phyloP scores from a whole-genome alignment of 2,113 vertebrate species.

The Podilymbus podiceps region DNA sequence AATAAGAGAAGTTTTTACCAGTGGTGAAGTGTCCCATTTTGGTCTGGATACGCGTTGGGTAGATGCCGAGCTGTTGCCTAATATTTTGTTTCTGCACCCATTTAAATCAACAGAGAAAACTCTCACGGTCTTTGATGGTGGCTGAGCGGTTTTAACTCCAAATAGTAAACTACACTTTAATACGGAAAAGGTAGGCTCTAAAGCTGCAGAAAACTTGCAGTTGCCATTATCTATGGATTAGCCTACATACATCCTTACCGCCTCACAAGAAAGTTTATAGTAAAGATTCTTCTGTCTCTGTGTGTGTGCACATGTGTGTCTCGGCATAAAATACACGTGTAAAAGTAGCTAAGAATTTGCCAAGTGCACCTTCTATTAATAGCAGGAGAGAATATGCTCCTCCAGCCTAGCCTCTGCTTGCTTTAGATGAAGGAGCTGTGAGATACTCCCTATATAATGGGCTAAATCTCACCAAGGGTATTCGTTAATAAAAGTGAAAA shows the following conservation, averaged over 20 bases:
- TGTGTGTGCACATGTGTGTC: not conserved
- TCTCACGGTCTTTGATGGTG: not conserved
- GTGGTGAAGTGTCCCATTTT: not conserved
- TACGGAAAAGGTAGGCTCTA: not conserved
- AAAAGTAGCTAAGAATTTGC: slow-evolving; percentile 2
- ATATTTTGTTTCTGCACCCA: not conserved
- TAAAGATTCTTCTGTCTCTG: not conserved
- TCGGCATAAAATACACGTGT: not conserved
- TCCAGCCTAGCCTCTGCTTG: not conserved
- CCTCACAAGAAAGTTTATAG: not conserved
- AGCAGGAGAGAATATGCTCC: not conserved
- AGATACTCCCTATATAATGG: not conserved
- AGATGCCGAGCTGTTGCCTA: not conserved
- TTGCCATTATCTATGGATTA: not conserved
- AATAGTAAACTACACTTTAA: not conserved
- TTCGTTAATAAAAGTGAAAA: not conserved
- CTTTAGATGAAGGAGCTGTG: not conserved
- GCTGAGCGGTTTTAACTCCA: not conserved
- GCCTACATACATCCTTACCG: not conserved
- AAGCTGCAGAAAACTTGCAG: not conserved
- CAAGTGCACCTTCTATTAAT: not conserved
- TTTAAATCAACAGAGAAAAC: not conserved
- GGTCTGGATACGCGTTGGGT: not conserved
- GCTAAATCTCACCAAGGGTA: not conserved
- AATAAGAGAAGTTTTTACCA: not conserved